Percentiles rank a stretch among this genome's conserved stretches.
phyloP scores from a whole-genome alignment of 2,113 vertebrate genomes.

The Dicaeum eximium region DNA sequence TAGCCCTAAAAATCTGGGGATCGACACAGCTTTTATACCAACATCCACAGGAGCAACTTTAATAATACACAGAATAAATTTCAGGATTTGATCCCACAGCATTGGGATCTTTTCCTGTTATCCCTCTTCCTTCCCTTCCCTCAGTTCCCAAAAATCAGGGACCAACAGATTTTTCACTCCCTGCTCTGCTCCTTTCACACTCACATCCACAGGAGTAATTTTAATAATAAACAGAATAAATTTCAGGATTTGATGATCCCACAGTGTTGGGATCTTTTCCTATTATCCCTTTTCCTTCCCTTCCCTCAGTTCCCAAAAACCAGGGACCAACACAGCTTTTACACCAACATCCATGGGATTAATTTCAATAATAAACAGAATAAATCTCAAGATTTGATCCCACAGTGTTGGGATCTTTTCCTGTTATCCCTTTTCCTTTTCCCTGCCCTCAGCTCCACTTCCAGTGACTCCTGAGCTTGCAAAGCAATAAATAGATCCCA shows the following conservation, averaged over 20 bases:
- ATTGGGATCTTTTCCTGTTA: neutral
- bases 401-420: neutral
- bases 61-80: neutral
- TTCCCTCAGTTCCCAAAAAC: neutral
- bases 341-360: accelerated
- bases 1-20: neutral
- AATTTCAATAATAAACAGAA: neutral
- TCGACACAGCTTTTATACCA: neutral
- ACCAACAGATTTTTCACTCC: no score
- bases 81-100: neutral
- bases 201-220: no score
- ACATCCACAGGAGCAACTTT: neutral
- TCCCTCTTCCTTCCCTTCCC: neutral
- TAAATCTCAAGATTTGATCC: neutral
- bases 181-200: no score
- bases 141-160: neutral
- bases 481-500: neutral
- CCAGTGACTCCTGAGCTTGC: neutral
- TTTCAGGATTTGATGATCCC: neutral
- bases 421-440: neutral
- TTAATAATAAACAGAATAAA: neutral
- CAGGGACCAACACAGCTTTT: neutral
- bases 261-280: accelerated
- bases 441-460: neutral
- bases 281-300: neutral